A percentile compares a stretch with the other conserved stretches of the same genome.
phyloP scores from a whole-genome alignment of 1,140 invertebrate species.

The Archegozetes longisetosus region DNA sequence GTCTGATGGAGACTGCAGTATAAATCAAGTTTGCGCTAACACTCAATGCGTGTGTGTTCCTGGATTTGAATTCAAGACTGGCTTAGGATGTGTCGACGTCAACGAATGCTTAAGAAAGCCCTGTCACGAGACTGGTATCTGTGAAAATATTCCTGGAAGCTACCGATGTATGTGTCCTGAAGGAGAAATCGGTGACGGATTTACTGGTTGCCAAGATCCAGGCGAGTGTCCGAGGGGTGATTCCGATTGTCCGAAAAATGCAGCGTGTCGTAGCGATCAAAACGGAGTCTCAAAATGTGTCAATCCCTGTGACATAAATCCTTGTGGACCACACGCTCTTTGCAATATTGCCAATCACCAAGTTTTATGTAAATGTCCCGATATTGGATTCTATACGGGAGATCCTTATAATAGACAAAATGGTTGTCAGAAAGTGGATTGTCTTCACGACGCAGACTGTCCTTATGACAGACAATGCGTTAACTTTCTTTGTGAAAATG shows the following conservation, averaged over 20 bases:
- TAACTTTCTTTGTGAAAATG: constrained; percentile 25
- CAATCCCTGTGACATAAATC: constrained; percentile 24
- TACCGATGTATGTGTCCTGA: constrained; percentile 62
- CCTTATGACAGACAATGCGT: constrained; percentile 25
- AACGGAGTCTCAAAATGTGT: constrained; percentile 29
- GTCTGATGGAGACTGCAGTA: constrained; percentile 56
- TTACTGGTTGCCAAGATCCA: constrained; percentile 25
- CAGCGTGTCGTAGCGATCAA: constrained; percentile 23
- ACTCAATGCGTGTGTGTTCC: constrained; percentile 48
- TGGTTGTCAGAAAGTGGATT: constrained; percentile 34
- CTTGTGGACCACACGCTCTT: constrained; percentile 23
- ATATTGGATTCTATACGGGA: constrained; percentile 21
- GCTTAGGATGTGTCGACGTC: constrained; percentile 31
- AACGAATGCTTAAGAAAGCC: constrained; percentile 39
- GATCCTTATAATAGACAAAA: constrained; percentile 21
- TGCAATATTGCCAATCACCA: constrained; percentile 23
- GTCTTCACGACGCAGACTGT: constrained; percentile 27
- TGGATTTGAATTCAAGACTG: constrained; percentile 25
- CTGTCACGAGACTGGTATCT: constrained; percentile 27
- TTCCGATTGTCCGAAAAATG: constrained; percentile 22
- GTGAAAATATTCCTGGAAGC: constrained; percentile 56
- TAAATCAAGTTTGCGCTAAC: constrained; percentile 57
- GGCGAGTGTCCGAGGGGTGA: constrained; percentile 23
- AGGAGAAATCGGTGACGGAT: constrained; percentile 56
- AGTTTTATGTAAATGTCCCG: constrained; percentile 22